Percentiles rank a stretch among this genome's conserved stretches.
Evolutionary conservation across 2,888 invertebrate genomes (phyloP).

Genomic region (Herminia tarsipennalis): DNA sequence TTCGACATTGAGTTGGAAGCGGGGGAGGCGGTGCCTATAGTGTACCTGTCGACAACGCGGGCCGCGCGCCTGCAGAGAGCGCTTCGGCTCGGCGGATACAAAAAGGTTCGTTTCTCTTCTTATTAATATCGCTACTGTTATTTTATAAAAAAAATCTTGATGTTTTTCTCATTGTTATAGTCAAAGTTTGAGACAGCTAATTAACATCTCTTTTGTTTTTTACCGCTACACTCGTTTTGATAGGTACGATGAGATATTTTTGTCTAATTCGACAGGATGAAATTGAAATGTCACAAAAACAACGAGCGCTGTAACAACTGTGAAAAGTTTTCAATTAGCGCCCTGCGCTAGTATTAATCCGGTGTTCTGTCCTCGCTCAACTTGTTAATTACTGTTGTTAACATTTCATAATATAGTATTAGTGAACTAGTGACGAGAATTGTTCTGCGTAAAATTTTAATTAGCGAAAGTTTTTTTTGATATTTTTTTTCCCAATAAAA

Average conservation of each 20-base stretch:
- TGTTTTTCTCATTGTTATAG: conserved; percentile 41
- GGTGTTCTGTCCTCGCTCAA: conserved; percentile 32
- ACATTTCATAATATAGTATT: too few species aligned
- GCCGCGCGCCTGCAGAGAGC: conserved; percentile 83
- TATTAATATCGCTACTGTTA: conserved; percentile 40
- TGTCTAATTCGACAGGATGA: conserved; percentile 42
- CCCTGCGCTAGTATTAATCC: conserved; percentile 24
- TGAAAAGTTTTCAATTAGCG: conserved; percentile 50
- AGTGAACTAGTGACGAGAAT: too few species aligned
- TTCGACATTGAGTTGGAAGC: conserved; percentile 77
- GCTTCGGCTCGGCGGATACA: conserved; percentile 84
- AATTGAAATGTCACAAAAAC: conserved; percentile 52
- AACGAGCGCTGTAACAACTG: conserved; percentile 24
- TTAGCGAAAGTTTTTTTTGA: too few species aligned
- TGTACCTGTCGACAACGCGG: conserved; percentile 80
- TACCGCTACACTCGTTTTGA: conserved; percentile 9
- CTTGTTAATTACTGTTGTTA: conserved; percentile 44
- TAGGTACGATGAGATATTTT: conserved; percentile 32
- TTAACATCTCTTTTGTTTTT: conserved; percentile 51
- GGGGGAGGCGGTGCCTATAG: conserved; percentile 74
- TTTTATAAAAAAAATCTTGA: conserved; percentile 39
- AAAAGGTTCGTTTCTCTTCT: conserved; percentile 73
- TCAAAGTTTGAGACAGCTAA: conserved; percentile 55
- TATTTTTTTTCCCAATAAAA: too few species aligned
- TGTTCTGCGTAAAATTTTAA: too few species aligned